These are phyloP conservation scores for Lerista edwardsae DNA, from an alignment of 2,797 vertebrate genomes.

Conservation along the genomic window DNA sequence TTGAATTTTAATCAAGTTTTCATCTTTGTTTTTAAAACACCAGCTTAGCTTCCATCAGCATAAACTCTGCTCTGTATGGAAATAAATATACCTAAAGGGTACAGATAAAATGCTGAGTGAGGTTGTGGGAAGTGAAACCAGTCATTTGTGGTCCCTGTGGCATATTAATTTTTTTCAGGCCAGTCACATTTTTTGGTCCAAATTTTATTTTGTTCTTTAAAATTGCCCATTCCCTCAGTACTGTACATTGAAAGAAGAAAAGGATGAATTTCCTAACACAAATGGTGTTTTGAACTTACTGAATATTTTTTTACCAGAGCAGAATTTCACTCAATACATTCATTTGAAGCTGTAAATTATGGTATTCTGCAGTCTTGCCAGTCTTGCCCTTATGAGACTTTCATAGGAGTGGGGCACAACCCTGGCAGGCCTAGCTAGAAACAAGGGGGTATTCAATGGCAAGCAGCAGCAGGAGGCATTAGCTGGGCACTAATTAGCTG, in stretches of 20 bases:
- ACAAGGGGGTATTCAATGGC: background rate
- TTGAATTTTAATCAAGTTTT: slow-evolving; percentile 79
- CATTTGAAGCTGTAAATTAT: slow-evolving; percentile 56
- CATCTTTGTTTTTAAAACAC: slow-evolving; percentile 66
- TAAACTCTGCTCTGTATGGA: slow-evolving; percentile 61
- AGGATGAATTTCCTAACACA: slow-evolving; percentile 57
- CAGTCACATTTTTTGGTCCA: slow-evolving; percentile 54
- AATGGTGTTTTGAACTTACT: slow-evolving; percentile 17
- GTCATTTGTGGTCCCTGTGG: slow-evolving; percentile 50
- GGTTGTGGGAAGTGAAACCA: slow-evolving; percentile 67
- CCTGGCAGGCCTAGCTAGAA: background rate
- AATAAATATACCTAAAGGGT: slow-evolving; percentile 68
- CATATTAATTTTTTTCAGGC: slow-evolving; percentile 66
- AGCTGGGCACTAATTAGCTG: background rate
- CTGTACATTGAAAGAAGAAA: slow-evolving; percentile 55
- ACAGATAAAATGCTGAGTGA: slow-evolving; percentile 48
- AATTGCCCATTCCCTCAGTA: slow-evolving; percentile 51
- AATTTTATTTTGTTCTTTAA: slow-evolving; percentile 70
- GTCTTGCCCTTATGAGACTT: background rate
- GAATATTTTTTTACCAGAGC: slow-evolving; percentile 56
- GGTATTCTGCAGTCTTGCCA: background rate
- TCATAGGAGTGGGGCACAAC: background rate
- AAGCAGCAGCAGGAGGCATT: background rate
- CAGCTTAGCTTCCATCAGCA: slow-evolving; percentile 44
- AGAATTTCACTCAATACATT: slow-evolving; percentile 43